A percentile compares a stretch with the other conserved stretches of the same genome.
phyloP scores from a whole-genome alignment of 2,113 vertebrate species.

The Chionodraco myersi region DNA sequence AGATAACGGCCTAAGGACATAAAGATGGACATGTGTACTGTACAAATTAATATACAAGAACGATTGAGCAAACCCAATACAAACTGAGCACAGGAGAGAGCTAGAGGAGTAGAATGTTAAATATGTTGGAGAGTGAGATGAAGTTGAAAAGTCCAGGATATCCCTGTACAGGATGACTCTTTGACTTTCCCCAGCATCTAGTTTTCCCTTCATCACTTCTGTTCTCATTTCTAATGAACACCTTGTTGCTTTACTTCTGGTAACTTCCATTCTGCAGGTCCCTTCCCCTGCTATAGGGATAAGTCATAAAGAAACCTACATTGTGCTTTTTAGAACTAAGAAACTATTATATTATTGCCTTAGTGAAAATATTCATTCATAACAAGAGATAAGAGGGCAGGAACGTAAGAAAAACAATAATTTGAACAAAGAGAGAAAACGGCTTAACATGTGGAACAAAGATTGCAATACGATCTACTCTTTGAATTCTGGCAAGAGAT shows the following conservation, averaged over 20 bases:
- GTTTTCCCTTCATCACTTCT: conserved; percentile 6
- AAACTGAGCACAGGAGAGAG: conserved; percentile 6
- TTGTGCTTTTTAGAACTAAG: neutral
- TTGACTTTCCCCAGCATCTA: conserved; percentile 17
- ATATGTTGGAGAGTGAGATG: neutral
- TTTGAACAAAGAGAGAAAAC: neutral
- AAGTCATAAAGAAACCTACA: neutral
- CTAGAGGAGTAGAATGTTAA: neutral
- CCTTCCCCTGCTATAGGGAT: neutral
- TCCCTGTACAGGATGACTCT: conserved; percentile 46
- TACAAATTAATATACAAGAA: neutral
- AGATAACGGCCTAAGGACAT: neutral
- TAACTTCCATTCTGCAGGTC: conserved; percentile 1
- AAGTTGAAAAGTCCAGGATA: conserved; percentile 34
- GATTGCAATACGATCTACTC: conserved; percentile 11
- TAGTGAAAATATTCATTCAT: neutral
- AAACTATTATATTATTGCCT: neutral
- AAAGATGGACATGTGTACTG: neutral
- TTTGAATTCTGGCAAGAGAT: conserved; percentile 28
- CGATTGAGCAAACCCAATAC: neutral
- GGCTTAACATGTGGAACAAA: neutral
- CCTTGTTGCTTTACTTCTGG: neutral
- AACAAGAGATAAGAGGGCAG: too few species aligned
- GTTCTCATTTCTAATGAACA: neutral
- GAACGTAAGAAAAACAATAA: neutral